Conservation (phyloP, 2,888 invertebrate species). For the Idaea dimidiata region DNA sequence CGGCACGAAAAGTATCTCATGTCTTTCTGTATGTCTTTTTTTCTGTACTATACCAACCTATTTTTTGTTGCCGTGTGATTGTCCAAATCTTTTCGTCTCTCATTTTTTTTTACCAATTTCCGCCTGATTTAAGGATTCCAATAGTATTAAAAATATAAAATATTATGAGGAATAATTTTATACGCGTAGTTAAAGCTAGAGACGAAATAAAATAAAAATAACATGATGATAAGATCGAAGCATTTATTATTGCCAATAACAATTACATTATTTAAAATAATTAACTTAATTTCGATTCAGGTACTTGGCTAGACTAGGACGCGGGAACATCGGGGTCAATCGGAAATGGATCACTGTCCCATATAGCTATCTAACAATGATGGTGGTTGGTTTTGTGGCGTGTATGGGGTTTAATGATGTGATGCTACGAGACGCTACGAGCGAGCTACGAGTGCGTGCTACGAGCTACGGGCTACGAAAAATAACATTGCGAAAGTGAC, state of each 20-base stretch:
- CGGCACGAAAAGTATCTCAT: no score
- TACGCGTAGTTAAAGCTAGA: background rate
- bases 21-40: no score
- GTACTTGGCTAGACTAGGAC: background rate
- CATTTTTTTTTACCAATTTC: background rate
- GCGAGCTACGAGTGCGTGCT: constrained; percentile 23
- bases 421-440: constrained; percentile 18
- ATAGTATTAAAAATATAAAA: background rate
- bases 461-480: constrained; percentile 26
- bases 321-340: no score
- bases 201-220: background rate
- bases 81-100: no score
- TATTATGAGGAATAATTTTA: background rate
- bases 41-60: no score
- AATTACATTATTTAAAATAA: background rate
- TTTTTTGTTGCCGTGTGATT: no score
- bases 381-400: background rate
- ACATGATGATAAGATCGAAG: background rate
- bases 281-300: background rate
- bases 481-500: constrained; percentile 17
- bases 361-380: background rate
- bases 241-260: background rate
- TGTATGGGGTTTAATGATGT: constrained; percentile 2
- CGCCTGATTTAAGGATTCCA: no score
- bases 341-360: no score